Base-by-base conservation (phyloP, 2,888 invertebrate species). In the Orchesellides sinensis region DNA sequence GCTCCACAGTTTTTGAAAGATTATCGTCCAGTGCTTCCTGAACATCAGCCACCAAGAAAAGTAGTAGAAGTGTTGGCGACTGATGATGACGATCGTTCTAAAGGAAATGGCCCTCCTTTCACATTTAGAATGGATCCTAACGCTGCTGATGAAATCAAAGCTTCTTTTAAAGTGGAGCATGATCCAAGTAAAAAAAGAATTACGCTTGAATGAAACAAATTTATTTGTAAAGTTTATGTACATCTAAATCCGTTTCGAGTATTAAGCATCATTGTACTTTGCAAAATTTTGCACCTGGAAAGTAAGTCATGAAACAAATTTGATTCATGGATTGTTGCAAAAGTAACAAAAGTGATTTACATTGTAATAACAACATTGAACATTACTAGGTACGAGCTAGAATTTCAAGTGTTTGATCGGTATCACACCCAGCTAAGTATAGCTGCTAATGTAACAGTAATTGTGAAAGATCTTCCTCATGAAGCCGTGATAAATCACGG, bases 61-160 rank as follows among this genome's bases (percentile, higher is more conserved):
- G 96, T 97, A 0, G 96, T 97, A 2, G 97, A 97, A 91, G 96
- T 97, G 85, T 92, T 97, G 87, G 97, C 97, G 0, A 97, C 97
- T 2, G 97, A 97, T 89, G 97, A 97, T 89, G 97, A 97, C 89
- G 97, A 97, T 90, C 92, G 97, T 86, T 96, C 96, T 0, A 97
- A 96, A 90, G 96, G 96, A 89, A 98, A 98, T 89, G 98, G 98
- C 0, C 98, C 98, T 52, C 98, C 98, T n/a, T 98, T 98, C 92
- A 95, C 96, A 89, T 96, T 98, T 91, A 92, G 96, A 88, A 92
- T 98, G 91, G 97, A 98, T 89, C 96, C 97, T 47, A 96, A 96
- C 88, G 97, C 97, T 2, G 96, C 96, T 90, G 97, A 98, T 90
- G 95, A 97, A 85, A 97, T 98, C 85, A 93, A 96, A 89, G 95